A percentile compares a stretch with the other conserved stretches of the same genome.
These are phyloP conservation scores for Cylas formicarius DNA, from an alignment of 1,140 invertebrate species.

Conservation along the genomic window DNA sequence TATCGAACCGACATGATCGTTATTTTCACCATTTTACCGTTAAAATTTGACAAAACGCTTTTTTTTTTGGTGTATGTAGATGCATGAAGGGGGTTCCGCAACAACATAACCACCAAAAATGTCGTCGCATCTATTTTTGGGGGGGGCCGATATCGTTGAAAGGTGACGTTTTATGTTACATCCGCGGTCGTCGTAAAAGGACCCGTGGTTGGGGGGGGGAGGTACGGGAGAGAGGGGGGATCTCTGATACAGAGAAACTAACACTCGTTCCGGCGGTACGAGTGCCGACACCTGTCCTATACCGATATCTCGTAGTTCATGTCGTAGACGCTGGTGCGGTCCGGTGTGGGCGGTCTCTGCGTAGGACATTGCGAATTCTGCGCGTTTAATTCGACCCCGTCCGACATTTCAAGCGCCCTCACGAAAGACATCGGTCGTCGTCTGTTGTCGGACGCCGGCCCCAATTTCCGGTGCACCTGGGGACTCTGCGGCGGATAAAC, in stretches of 20 bases:
- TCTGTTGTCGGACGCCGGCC: constrained; percentile 34
- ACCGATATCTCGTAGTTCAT: constrained; percentile 96
- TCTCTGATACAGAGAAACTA: constrained; percentile 42
- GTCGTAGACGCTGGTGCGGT: constrained; percentile 84
- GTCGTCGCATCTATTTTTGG: too few species aligned
- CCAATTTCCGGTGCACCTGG: constrained; percentile 50
- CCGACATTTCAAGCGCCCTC: constrained; percentile 82
- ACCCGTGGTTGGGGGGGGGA: too few species aligned
- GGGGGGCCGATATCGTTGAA: too few species aligned
- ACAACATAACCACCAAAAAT: too few species aligned
- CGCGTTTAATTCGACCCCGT: constrained; percentile 64
- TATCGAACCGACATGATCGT: too few species aligned
- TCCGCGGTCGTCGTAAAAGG: too few species aligned
- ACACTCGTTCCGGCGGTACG: constrained; percentile 37
- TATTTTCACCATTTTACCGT: too few species aligned
- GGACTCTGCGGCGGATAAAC: constrained; percentile 63
- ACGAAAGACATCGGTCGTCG: constrained; percentile 86
- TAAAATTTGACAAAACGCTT: too few species aligned
- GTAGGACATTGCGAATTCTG: constrained; percentile 28
- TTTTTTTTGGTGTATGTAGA: too few species aligned
- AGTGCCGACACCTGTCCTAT: constrained; percentile 48
- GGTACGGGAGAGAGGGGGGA: constrained; percentile 7
- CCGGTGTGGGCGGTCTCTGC: constrained; percentile 56
- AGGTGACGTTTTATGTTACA: too few species aligned
- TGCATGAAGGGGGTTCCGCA: too few species aligned